phyloP scores from a whole-genome alignment of 2,113 vertebrate species.

The Ammospiza nelsoni region DNA sequence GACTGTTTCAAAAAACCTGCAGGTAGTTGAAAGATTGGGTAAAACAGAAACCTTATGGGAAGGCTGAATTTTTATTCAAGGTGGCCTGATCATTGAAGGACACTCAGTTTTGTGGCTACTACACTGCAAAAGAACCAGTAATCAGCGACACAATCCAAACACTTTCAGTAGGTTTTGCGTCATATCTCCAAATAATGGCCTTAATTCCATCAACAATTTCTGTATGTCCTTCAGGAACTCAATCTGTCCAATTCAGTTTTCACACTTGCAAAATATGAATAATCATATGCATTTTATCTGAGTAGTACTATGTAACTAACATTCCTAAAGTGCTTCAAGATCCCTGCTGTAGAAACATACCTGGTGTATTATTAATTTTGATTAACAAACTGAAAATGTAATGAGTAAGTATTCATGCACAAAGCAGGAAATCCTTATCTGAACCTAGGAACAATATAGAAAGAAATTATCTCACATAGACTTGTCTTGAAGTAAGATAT shows the following conservation, averaged over 20 bases:
- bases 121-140: background rate
- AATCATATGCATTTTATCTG: background rate
- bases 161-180: background rate
- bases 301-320: background rate
- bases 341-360: constrained; percentile 10
- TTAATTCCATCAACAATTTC: background rate
- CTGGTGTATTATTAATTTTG: background rate
- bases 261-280: background rate
- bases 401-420: background rate
- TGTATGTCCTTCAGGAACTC: background rate
- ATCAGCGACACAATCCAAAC: background rate
- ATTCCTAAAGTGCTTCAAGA: constrained; percentile 9
- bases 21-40: background rate
- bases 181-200: background rate
- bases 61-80: background rate
- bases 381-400: constrained; percentile 16
- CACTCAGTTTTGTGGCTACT: background rate
- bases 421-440: constrained; percentile 10
- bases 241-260: background rate
- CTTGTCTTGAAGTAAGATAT: background rate
- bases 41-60: background rate
- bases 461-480: background rate
- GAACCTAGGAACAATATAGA: background rate
- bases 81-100: background rate
- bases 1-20: background rate